Evolutionary conservation across 2,113 vertebrate genomes (phyloP), one percentile per base, ranked within the genome.

Genomic region (Hemiprocne comata): DNA sequence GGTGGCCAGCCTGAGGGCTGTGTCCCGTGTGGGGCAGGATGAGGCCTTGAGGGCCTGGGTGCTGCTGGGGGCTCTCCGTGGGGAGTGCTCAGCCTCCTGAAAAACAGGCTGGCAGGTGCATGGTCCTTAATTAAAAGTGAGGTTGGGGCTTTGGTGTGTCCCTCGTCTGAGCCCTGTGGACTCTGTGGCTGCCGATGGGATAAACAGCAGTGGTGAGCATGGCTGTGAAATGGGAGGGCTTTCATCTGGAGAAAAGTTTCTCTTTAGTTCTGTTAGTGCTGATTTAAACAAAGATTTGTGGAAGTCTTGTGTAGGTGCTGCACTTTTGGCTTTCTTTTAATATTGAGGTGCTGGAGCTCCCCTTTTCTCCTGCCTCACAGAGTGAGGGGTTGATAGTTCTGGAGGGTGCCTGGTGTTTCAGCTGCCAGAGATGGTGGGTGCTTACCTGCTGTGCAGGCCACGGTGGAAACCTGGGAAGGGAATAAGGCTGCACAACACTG

Each of bases 401-500:
- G 70, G n/a, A 9, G 7, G 36, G 33, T 3, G 40, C 58, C 0
- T 0, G 1, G 40, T 13, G 40, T 33, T 66, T 46, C 19, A 17
- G 55, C 78, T 51, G 25, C 78, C 51, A 2, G 5, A 12, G 62
- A 4, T 2, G 29, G 6, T 9, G 62, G 54, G 46, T 3, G 36
- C 60, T 53, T 5, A 25, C n/a, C 36, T 9, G 55, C 55, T 1
- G 0, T 17, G 29, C 38, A 25, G 57, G n/a, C 9, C 33, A 10
- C 12, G 5, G 1, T 5, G 46, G 40, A 7, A 12, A 17, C 42
- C 34, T 5, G 34, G 5, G 48, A 14, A 20, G 61, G 46, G 44
- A 33, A 7, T 61, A 4, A 40, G 38, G 46, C 51, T 25, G 61
- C 18, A 1, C 6, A 14, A 8, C 34, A 8, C 8, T 3, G 8